Evolutionary conservation across 2,113 vertebrate genomes (phyloP), one percentile per base, ranked within the genome.

Genomic region (Nothocercus julius): DNA sequence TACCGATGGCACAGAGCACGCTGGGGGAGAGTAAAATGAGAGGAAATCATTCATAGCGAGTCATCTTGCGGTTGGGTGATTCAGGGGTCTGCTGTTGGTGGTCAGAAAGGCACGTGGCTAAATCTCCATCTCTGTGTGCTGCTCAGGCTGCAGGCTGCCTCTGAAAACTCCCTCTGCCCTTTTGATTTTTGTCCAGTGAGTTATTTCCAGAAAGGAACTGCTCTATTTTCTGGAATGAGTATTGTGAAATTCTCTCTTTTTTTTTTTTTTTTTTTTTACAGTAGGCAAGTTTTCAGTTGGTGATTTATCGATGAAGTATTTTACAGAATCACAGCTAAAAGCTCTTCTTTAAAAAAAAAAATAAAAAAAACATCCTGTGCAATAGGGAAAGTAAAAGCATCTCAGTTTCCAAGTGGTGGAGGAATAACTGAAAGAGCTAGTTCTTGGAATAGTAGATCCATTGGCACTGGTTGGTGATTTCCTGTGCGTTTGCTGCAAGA

Each of bases 181-280:
- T 96, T 58, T 79, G 97, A 96, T 97, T 97, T 95, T 93, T 96
- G 70, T 87, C 89, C 91, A 95, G 90, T 97, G 97, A 98, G 95
- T 97, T 97, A 97, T 95, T 98, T 98, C 97, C 97, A 98, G 98
- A 98, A 97, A 97, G 95, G 95, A 97, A 95, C 97, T 97, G 97
- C 96, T 98, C 95, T 97, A 56, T 96, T 97, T 97, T 97, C 96
- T 98, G 98, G 97, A 98, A 98, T 95, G 97, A 97, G 36, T 66
- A 17, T 98, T 98, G 96, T 97, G 97, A 97, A 97, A 98, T 97
- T 74, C 83, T 18, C 36, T 8, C 34, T 21, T 21, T 7, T 19
- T 87, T 91, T 70, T 95, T 93, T 97, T 47, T 42, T 42, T 45
- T 45, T 45, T 45, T 45, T 49, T 49, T 49, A 95, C 95, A 96